phyloP scores from a whole-genome alignment of 2,113 vertebrate genomes.

The Channa maculata region DNA sequence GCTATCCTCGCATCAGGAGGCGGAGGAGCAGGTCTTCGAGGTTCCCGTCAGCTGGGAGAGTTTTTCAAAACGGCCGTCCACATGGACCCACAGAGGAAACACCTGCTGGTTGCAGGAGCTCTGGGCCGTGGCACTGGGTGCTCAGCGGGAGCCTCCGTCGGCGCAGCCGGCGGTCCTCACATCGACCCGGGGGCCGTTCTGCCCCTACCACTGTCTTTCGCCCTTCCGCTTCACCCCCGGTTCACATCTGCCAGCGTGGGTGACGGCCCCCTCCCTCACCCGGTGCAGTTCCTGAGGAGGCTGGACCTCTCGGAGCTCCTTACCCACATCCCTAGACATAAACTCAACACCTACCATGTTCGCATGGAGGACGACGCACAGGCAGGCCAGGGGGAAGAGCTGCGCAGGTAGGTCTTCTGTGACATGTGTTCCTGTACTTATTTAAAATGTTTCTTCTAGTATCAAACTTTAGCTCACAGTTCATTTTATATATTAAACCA shows the following conservation, averaged over 20 bases:
- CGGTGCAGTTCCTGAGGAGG: slow-evolving; percentile 94
- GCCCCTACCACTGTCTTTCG: slow-evolving; percentile 77
- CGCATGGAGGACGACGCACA: slow-evolving; percentile 99
- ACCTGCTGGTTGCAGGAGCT: slow-evolving; percentile 81
- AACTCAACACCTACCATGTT: slow-evolving; percentile 98
- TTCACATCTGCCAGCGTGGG: slow-evolving; percentile 82
- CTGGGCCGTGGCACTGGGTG: slow-evolving; percentile 79
- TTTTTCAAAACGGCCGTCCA: slow-evolving; percentile 96
- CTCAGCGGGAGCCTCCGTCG: slow-evolving; percentile 67
- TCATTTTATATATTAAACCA: too few relatives aligned
- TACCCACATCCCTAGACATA: slow-evolving; percentile 94
- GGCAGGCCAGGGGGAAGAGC: slow-evolving; percentile 96
- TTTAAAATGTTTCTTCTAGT: too few relatives aligned
- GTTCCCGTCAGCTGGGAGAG: slow-evolving; percentile 94
- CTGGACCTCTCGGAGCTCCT: slow-evolving; percentile 97
- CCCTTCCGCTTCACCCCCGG: slow-evolving; percentile 83
- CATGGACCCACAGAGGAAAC: slow-evolving; percentile 92
- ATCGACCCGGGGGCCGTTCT: slow-evolving; percentile 86
- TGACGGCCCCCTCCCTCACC: slow-evolving; percentile 71
- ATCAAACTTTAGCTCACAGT: too few relatives aligned
- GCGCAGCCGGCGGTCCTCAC: slow-evolving; percentile 76
- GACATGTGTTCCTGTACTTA: background rate
- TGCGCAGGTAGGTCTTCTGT: slow-evolving; percentile 80
- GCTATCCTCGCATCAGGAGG: slow-evolving; percentile 70
- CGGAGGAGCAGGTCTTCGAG: slow-evolving; percentile 82